Conservation (phyloP, 2,888 invertebrate species). For the Ophion slaviceki region DNA sequence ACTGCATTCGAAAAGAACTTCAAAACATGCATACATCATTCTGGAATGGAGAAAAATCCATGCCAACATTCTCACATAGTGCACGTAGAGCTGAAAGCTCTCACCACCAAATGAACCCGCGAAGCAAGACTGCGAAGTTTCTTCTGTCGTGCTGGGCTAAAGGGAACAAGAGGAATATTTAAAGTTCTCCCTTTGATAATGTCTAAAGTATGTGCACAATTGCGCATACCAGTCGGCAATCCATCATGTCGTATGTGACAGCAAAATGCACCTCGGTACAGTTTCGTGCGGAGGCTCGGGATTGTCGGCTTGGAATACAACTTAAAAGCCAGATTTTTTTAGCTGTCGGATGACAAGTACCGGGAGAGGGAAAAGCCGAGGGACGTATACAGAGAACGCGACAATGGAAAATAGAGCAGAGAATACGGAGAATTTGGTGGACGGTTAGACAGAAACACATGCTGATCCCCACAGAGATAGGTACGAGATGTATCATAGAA, state of each 20-base stretch:
- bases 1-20: not conserved
- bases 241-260: conserved; percentile 55
- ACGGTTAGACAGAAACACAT: not conserved
- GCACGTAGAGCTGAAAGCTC: not conserved
- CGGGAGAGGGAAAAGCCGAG: not conserved
- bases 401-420: not conserved
- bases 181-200: conserved; percentile 60
- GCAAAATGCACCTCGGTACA: conserved; percentile 31
- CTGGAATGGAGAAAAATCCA: not conserved
- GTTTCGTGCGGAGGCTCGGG: conserved; percentile 24
- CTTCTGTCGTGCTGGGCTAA: not conserved
- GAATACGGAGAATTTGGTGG: conserved; percentile 25
- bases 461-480: not conserved
- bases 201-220: conserved; percentile 15
- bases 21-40: not conserved
- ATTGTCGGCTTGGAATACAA: conserved; percentile 26
- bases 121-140: conserved; percentile 27
- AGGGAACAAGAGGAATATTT: conserved; percentile 21
- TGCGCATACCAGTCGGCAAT: conserved; percentile 48
- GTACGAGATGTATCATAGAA: not conserved
- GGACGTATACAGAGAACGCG: not conserved
- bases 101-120: conserved; percentile 18
- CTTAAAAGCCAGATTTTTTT: conserved; percentile 48
- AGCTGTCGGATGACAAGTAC: not conserved
- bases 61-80: not conserved